Evolutionary conservation across 2,888 invertebrate genomes (phyloP), one percentile per base, ranked within the genome.

Genomic region (Sphecodes monilicornis): DNA sequence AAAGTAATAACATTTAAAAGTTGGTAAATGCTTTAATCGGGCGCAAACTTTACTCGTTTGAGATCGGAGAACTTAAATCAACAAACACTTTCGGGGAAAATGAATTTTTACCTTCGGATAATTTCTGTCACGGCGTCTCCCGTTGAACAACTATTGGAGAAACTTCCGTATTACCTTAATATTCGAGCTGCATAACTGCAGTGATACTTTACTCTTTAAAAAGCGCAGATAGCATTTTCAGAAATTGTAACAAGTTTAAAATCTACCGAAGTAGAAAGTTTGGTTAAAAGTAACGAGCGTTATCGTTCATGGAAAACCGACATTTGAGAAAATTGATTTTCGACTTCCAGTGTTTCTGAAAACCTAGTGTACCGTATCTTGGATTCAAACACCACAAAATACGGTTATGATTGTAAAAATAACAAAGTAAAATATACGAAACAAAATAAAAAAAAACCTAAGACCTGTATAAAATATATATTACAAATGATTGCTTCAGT

Each of bases 61-160:
- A 54, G 39, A 39, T 32, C 26, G 36, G 76, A 69, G 54, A 69
- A 69, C 39, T 76, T 76, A 69, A 69, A 54, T 69, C 26, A 69
- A 54, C 39, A 76, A 76, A 54, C 69, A 69, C 26, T 39, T 54
- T n/a, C 39, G 32, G 22, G 54, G 54, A 54, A 54, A 76, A 50
- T 69, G 50, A 76, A 76, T 69, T 69, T 69, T 43, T 69, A 41
- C 39, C 29, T 29, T 18, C 74, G 26, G 22, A 64, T 57, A 73
- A 73, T 73, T 57, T 68, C 39, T 68, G 39, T 73, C 50, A 1
- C 72, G 8, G 73, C 57, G 36, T 73, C 60, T 29, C 1, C 60
- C 29, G 32, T 29, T 66, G 46, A 16, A 46, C 26, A 32, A 64
- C 16, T 41, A 22, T 60, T 32, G 13, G 32, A 64, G 43, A 32